Base-by-base conservation (phyloP, 1,140 invertebrate genomes). In the Zaprionus ornatus region DNA sequence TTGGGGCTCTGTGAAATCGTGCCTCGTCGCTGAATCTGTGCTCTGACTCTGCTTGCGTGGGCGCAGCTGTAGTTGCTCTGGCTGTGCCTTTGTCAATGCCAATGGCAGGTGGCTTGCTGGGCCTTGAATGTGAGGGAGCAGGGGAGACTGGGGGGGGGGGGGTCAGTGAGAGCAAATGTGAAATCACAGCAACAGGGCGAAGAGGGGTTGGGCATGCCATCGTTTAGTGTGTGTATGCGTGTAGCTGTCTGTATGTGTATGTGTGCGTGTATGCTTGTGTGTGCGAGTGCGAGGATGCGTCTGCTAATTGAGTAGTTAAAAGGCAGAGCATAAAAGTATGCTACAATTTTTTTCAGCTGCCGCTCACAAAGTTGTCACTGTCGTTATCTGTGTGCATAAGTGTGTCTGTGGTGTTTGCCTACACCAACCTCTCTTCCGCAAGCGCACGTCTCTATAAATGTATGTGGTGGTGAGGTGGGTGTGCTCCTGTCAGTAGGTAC, bases 291-390 rank as follows among this genome's bases (percentile, higher is more conserved):
- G 37, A 54, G 32, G 62, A 55, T 42, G 74, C 54, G 66, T 62
- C 63, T 81, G 84, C 84, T 88, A 88, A 88, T 88, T 88, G 84
- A 88, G 80, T 77, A 84, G 80, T 81, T 77, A 67, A 84, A 81
- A 80, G 70, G 74, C 60, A 60, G 74, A 25, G 56, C 79, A 67
- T 54, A 66, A 82, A 86, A 82, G 83, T 80, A 77, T 87, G 83
- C 79, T 72, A 79, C 79, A 79, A 32, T 75, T 74, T 85, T 50
- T 52, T 68, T 48, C 66, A 57, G 55, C 45, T 54, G 45, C 55
- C 23, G 55, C 62, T 61, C 13, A 40, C 52, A 62, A 63, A 69
- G 54, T 67, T 67, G 48, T 79, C 55, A 61, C 29, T 45, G n/a
- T 45, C n/a, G 23, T 3, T n/a, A 35, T 71, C 40, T 60, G 62